Evolutionary conservation across 2,888 invertebrate genomes (phyloP), one percentile per base, ranked within the genome.

Genomic region (Polyploca ridens): DNA sequence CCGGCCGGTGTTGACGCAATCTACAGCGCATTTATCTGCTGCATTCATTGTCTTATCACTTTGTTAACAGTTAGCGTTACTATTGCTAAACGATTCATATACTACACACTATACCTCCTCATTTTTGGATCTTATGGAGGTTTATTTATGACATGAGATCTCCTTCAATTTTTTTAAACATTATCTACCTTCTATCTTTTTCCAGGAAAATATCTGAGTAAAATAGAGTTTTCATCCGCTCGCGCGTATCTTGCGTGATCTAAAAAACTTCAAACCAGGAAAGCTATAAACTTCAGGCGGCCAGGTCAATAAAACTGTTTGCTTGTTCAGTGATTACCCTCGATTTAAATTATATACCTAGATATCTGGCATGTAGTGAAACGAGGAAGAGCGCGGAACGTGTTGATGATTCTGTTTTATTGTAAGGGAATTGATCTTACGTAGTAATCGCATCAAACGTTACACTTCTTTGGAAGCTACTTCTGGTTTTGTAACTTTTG

Each of bases 1-100:
- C 72, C 74, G 78, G 72, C 72, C 75, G 74, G 63, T 71, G 81
- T 82, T 88, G 89, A 90, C 90, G 90, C 91, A 90, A 91, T 80
- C 82, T 74, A 78, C 75, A 73, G 65, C 81, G 77, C 78, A 44
- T 19, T 61, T 61, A 61, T 61, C 61, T 61, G 27, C 61, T 61
- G 27, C 41, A 16, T 19, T 41, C 27, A 61, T 61, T 61, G 61
- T 61, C 61, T 61, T 61, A 61, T 61, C 61, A 61, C 41, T 16
- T 19, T 44, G 19, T 61, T 61, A 54, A 49, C 49, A 54, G 10
- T n/a, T n/a, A 19, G 16, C 54, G 54, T 54, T 54, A 19, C 44
- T 38, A 38, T 59, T 38, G 35, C n/a, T 60, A 1, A 8, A 44
- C 44, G 54, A 54, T 54, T 19, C 54, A 19, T 19, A 54, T 27